These are phyloP conservation scores for Orestias chungarensis DNA, from an alignment of 2,797 vertebrate species.

Conservation along the genomic window DNA sequence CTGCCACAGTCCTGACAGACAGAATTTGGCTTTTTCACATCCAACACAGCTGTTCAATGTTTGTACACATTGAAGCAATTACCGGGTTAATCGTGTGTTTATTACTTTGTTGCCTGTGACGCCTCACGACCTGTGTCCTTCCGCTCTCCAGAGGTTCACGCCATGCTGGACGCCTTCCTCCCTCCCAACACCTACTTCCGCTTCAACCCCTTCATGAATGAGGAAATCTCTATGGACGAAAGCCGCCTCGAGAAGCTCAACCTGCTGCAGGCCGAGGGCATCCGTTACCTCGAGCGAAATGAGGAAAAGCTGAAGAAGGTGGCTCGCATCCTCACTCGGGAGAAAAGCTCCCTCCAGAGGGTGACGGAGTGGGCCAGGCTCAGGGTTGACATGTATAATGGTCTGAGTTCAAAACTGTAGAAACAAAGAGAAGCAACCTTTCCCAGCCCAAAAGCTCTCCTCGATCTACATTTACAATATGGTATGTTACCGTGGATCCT, in stretches of 20 bases:
- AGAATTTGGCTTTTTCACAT: constrained; percentile 15
- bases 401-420: constrained; percentile 74
- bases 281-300: constrained; percentile 90
- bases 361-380: constrained; percentile 87
- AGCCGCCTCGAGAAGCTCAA: constrained; percentile 90
- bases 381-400: constrained; percentile 88
- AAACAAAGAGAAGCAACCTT: constrained; percentile 7
- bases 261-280: constrained; percentile 87
- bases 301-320: constrained; percentile 91
- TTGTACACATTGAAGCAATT: constrained; percentile 45
- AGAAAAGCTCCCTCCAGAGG: constrained; percentile 86
- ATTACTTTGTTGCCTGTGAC: constrained; percentile 3
- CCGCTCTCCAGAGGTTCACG: constrained; percentile 87
- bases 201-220: constrained; percentile 95
- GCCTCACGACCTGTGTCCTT: constrained; percentile 27
- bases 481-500: constrained; percentile 3
- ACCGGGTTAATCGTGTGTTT: constrained; percentile 34
- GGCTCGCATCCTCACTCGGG: constrained; percentile 82
- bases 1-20: constrained; percentile 38
- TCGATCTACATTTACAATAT: constrained; percentile 3
- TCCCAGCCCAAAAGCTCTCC: constrained; percentile 21
- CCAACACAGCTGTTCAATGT: constrained; percentile 33
- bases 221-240: constrained; percentile 93
- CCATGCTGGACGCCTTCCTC: constrained; percentile 91
- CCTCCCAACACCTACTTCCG: constrained; percentile 92